Evolutionary conservation across 2,113 vertebrate genomes (phyloP).

Genomic region (Spilogale gracilis): DNA sequence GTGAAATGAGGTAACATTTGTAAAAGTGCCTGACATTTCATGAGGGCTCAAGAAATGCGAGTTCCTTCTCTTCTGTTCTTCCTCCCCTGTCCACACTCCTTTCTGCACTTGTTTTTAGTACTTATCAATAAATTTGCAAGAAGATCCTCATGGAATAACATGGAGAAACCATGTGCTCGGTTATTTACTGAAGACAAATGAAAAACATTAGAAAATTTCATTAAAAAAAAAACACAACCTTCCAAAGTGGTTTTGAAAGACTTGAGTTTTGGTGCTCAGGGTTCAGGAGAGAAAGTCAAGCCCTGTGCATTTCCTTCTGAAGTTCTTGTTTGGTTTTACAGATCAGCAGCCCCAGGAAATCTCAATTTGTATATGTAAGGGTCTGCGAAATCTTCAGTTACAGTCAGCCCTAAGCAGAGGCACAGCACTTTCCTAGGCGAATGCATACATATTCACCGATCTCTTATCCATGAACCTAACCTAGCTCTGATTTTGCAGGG

Average conservation of each 20-base stretch:
- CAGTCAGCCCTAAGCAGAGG: background rate
- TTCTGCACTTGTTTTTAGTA: background rate
- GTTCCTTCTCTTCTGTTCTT: background rate
- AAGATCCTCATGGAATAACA: background rate
- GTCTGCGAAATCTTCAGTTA: background rate
- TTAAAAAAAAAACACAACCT: background rate
- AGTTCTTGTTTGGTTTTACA: background rate
- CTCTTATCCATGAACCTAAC: background rate
- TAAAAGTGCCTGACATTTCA: background rate
- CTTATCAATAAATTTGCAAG: background rate
- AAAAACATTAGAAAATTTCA: background rate
- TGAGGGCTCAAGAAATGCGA: background rate
- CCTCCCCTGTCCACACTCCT: background rate
- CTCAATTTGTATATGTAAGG: background rate
- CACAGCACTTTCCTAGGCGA: rapidly evolving
- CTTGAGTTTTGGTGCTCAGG: background rate
- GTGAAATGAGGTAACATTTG: background rate
- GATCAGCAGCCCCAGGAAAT: background rate
- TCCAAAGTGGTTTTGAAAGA: slow-evolving; percentile 31
- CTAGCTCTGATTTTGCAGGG: background rate
- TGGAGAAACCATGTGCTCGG: background rate
- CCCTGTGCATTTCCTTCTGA: background rate
- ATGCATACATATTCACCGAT: background rate
- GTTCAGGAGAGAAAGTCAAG: background rate
- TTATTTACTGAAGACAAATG: slow-evolving; percentile 18